Evolutionary conservation across 2,888 invertebrate species (phyloP).

Genomic region (Rhamphomyia laevipes): DNA sequence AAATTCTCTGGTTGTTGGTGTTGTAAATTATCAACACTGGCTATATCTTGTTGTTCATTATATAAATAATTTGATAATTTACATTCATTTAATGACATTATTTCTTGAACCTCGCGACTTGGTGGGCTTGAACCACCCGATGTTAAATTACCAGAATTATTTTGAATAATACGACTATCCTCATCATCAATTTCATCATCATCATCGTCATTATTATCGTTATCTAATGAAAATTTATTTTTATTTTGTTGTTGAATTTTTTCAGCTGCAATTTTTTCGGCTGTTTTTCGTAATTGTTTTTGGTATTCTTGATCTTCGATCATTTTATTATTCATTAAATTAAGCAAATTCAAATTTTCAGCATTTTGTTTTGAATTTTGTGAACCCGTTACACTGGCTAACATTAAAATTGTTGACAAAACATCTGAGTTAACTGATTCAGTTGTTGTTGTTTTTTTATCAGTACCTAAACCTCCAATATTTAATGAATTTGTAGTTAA

Average conservation of each 20-base stretch:
- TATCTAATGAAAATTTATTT: constrained; percentile 1
- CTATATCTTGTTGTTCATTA: no score
- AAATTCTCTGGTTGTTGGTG: no score
- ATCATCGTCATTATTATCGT: constrained; percentile 20
- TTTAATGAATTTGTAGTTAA: background rate
- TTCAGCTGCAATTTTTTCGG: background rate
- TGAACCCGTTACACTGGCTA: constrained; percentile 32
- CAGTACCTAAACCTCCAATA: constrained; percentile 22
- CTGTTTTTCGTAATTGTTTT: constrained; percentile 17
- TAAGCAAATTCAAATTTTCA: constrained; percentile 29
- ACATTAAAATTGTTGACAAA: constrained; percentile 34
- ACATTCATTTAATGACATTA: constrained; percentile 51
- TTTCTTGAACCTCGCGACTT: constrained; percentile 80
- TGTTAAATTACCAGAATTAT: constrained; percentile 33
- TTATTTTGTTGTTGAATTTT: background rate
- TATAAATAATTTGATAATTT: no score
- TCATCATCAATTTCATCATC: background rate
- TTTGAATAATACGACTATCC: constrained; percentile 26
- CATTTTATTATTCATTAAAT: constrained; percentile 33
- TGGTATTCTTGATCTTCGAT: constrained; percentile 35
- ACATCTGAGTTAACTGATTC: constrained; percentile 34
- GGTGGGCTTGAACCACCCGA: constrained; percentile 85
- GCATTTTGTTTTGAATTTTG: constrained; percentile 19
- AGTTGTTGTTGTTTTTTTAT: constrained; percentile 19
- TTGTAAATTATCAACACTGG: no score